Base-by-base conservation (phyloP, 2,888 invertebrate species). In the Stenurella melanura region DNA sequence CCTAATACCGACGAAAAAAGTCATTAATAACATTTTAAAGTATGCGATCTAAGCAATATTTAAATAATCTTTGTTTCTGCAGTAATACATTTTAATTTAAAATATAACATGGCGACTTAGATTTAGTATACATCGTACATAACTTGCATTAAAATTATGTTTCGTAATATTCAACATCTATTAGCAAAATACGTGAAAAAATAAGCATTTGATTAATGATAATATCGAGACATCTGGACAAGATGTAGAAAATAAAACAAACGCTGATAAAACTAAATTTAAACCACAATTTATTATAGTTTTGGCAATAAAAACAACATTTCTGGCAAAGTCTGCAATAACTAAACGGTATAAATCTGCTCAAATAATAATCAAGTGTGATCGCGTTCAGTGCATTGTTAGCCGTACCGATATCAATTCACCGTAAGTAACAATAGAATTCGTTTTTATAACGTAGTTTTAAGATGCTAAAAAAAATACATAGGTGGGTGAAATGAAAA, bases 241-340 rank as follows among this genome's bases (percentile, higher is more conserved):
- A 18, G 42, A 12, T 58, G 30, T 38, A 57, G n/a, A 54, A 69
- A 58, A 34, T 5, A 57, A 69, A 69, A 19, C 42, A 58, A 60
- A 58, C 54, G 42, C 69, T 21, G 60, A 57, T 38, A 63, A 64
- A 63, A 68, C 38, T 70, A 75, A 69, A 34, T 56, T 38, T 38
- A 56, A 54, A 15, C 12, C 61, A 21, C 30, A 56, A 60, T 60
- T 74, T 68, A 60, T 60, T 50, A 19, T 11, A 68, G 19, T 50
- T 74, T 67, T 67, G 58, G 67, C 67, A 58, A 68, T 42, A 66
- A 63, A 50, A 58, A 19, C 34, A 57, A 64, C 57, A 57, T 61
- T 70, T 30, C 64, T 63, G 69, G 75, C 75, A 70, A 54, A 69
- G 64, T 61, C 12, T 64, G 38, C 64, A 54, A 56, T 56, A 63